Base-by-base conservation (phyloP, 2,113 vertebrate species). In the Centrocercus urophasianus region DNA sequence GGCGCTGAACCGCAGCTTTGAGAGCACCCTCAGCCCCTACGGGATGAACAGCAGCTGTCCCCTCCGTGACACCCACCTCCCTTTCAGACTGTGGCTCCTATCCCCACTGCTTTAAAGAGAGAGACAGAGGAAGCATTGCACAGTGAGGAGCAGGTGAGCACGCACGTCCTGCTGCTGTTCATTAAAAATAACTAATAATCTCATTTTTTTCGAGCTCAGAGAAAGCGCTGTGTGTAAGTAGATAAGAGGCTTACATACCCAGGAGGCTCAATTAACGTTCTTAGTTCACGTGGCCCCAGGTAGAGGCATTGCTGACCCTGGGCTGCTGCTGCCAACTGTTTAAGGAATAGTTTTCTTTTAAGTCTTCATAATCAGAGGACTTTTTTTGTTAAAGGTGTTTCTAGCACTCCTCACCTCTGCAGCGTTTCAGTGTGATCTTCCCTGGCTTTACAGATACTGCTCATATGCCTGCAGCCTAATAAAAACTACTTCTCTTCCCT, bases 161-260 rank as follows among this genome's bases (percentile, higher is more conserved):
- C 2, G 4, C 70, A 93, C 71, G 45, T 88, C 83, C 73, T 86
- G 74, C 66, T 59, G 59, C 61, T 94, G 81, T 90, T 96, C 94
- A 96, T 96, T 96, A 96, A 93, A 94, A 94, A 85, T 12, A 86
- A 52, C 87, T 94, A 92, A 90, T 94, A 93, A 86, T 90, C 66
- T 84, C 65, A 1, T 57, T 93, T 90, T 92, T 89, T n/a, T 3
- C 40, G 77, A 50, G 3, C 72, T 71, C 89, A 83, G 85, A 85
- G 75, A 89, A 89, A 93, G 90, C 32, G 3, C 91, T 81, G 61
- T 85, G 70, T 88, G 17, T 91, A 84, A 96, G 95, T 67, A 95
- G 95, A 96, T 96, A 96, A 96, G 96, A 96, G 36, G 94, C 93
- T 96, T 95, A 96, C 73, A 63, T 86, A 86, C 94, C 92, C 93